These are phyloP conservation scores for Rhinichthys klamathensis DNA, from an alignment of 2,113 vertebrate genomes.

Conservation along the genomic window DNA sequence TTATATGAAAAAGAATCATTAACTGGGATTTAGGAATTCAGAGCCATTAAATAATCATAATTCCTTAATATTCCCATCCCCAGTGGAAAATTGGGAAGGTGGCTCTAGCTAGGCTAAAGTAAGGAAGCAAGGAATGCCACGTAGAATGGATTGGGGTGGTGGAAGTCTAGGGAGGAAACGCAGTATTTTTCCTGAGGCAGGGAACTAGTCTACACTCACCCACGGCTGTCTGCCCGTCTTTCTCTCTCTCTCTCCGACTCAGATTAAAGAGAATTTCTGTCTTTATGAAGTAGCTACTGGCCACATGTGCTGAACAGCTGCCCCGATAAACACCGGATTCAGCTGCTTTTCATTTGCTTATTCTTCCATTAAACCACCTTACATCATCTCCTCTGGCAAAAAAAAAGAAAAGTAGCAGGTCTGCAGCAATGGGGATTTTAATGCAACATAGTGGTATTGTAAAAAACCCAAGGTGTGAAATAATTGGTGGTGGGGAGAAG, in stretches of 20 bases:
- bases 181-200: constrained; percentile 1
- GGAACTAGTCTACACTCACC: constrained; percentile 18
- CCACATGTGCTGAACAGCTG: constrained; percentile 55
- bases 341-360: constrained; percentile 37
- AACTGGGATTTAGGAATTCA: not conserved
- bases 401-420: constrained; percentile 28
- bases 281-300: constrained; percentile 52
- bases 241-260: not conserved
- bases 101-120: not conserved
- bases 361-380: constrained; percentile 44
- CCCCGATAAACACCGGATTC: constrained; percentile 47
- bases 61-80: not conserved
- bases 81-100: not conserved
- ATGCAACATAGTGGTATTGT: not conserved
- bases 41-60: not conserved
- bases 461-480: constrained; percentile 14
- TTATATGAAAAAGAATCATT: not conserved
- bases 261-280: constrained; percentile 21
- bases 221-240: not conserved
- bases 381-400: constrained; percentile 38
- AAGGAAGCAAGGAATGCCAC: constrained; percentile 10
- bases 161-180: not conserved
- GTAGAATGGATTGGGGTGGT: not conserved
- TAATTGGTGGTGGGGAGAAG: not conserved
- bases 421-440: not conserved